Evolutionary conservation across 2,888 invertebrate species (phyloP).

Genomic region (Cerastoderma edule): DNA sequence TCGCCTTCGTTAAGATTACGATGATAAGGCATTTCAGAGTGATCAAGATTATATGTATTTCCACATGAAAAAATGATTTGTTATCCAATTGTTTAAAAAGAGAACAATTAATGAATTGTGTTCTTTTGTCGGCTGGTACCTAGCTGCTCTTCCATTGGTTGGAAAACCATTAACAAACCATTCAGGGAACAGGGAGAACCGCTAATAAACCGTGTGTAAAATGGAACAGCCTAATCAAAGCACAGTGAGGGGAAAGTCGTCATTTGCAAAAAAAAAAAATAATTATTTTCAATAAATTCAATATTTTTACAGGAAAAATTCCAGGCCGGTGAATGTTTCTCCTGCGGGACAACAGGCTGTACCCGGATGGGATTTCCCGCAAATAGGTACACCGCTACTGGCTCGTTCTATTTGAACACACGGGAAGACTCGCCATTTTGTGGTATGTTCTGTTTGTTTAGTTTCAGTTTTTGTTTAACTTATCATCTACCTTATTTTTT

Average conservation of each 20-base stretch:
- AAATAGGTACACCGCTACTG: slow-evolving; percentile 91
- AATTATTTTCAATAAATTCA: not conserved
- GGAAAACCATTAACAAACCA: too few species aligned
- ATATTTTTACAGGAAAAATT: slow-evolving; percentile 64
- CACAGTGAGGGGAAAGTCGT: too few species aligned
- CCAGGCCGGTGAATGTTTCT: slow-evolving; percentile 86
- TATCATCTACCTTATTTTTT: too few species aligned
- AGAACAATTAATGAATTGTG: not conserved
- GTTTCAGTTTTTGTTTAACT: too few species aligned
- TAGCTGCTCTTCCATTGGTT: too few species aligned
- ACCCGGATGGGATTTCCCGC: slow-evolving; percentile 98
- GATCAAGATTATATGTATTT: not conserved
- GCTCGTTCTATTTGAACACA: slow-evolving; percentile 92
- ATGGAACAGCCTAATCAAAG: too few species aligned
- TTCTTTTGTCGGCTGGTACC: not conserved
- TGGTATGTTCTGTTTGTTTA: slow-evolving; percentile 85
- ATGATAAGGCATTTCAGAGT: too few species aligned
- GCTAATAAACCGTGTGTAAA: too few species aligned
- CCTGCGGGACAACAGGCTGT: slow-evolving; percentile 88
- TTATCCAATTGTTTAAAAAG: not conserved
- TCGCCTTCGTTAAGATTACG: too few species aligned
- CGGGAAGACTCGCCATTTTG: slow-evolving; percentile 96
- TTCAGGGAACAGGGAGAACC: too few species aligned
- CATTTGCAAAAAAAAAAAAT: not conserved
- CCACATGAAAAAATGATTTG: not conserved